Evolutionary conservation across 2,888 invertebrate genomes (phyloP), one percentile per base, ranked within the genome.

Genomic region (Synergus itoensis): DNA sequence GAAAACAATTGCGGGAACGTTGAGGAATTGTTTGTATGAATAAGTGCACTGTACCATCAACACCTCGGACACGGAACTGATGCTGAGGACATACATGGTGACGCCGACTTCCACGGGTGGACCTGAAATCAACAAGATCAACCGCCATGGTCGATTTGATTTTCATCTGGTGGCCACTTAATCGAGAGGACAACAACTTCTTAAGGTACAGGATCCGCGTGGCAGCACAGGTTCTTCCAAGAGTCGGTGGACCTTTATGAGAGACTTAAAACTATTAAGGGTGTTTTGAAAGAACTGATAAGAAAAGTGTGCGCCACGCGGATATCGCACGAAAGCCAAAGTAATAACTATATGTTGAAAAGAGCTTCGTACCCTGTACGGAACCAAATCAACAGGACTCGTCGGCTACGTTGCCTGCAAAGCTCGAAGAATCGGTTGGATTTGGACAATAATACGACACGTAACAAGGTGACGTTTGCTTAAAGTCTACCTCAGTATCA

Each of bases 11-110:
- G 87, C 81, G 85, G 85, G 86, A 84, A 84, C 83, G 84, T 73
- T 48, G 36, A 53, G 11, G 53, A 73, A 53, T 73, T 73, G 36
- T 73, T 82, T 85, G 85, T 86, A 83, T 83, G 86, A 85, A 85
- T 86, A 86, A 86, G 84, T 83, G 80, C 84, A 92, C 91, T 92
- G 92, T 96, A 98, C 98, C 98, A 98, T 98, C 95, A 98, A 96
- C 94, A 98, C 98, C 96, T 98, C 98, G 94, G 98, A 98, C 94
- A 98, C 97, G 94, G 98, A 98, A 95, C 98, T 97, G 96, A 98
- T 98, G 95, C 97, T 97, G 94, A 98, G 96, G 94, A 98, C 98
- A 95, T 98, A 98, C 96, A 98, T 98, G 94, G 98, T 98, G 94
- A 98, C 97, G 93, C 98, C 98, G 93, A 98, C 98, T 94, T 97